Percentiles rank a stretch among this genome's conserved stretches.
These are phyloP conservation scores for Agrotis exclamationis DNA, from an alignment of 2,888 invertebrate genomes.

Conservation along the genomic window DNA sequence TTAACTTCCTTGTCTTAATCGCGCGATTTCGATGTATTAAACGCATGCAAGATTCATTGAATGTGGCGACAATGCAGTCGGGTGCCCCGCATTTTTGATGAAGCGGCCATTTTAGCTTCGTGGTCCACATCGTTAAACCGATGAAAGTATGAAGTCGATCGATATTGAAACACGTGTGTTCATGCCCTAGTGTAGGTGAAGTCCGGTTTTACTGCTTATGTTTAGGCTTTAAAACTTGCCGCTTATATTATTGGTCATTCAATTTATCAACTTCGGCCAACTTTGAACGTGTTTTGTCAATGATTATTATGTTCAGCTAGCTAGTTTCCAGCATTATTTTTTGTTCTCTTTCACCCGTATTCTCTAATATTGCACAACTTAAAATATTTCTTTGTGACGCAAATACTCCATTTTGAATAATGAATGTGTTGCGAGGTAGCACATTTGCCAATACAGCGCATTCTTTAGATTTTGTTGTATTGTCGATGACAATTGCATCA, in stretches of 20 bases:
- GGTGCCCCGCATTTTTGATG: conserved; percentile 51
- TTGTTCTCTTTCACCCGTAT: conserved; percentile 33
- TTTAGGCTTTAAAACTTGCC: conserved; percentile 1
- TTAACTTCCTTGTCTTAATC: conserved; percentile 52
- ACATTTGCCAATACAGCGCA: conserved; percentile 16
- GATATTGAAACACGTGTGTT: conserved; percentile 42
- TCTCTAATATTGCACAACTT: conserved; percentile 31
- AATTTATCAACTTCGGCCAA: conserved; percentile 13
- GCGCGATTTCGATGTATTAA: conserved; percentile 44
- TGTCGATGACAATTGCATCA: conserved; percentile 6
- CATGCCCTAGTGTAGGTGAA: conserved; percentile 41
- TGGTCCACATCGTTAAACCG: conserved; percentile 34
- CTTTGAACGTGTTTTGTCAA: conserved; percentile 5
- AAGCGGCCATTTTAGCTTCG: conserved; percentile 44
- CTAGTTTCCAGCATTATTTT: conserved; percentile 7
- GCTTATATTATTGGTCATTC: conserved; percentile 21
- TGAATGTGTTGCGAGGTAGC: conserved; percentile 24
- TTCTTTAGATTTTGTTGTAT: conserved; percentile 20
- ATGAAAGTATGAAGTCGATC: conserved; percentile 58
- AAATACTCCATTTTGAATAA: conserved; percentile 38
- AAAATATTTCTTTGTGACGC: conserved; percentile 43
- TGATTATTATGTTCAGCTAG: neutral
- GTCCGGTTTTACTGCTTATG: conserved; percentile 41
- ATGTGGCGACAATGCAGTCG: conserved; percentile 43
- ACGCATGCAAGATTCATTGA: conserved; percentile 44